These are phyloP conservation scores for Tridacna gigas DNA, from an alignment of 2,888 invertebrate species.

Conservation along the genomic window DNA sequence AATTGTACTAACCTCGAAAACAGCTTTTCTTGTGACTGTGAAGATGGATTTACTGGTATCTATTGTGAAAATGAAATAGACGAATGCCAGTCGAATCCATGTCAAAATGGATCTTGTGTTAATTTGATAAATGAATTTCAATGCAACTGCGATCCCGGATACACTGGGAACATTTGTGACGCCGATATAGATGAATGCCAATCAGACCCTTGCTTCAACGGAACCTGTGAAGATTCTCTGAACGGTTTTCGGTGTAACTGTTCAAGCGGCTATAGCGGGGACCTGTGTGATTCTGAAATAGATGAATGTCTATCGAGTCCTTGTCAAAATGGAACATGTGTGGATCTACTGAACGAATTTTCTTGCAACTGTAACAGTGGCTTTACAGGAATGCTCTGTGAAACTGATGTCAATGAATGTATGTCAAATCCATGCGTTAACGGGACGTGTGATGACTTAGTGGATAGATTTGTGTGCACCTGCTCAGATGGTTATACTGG, in stretches of 20 bases:
- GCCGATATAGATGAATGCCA: neutral
- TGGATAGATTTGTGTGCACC: neutral
- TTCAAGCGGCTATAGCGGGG: neutral
- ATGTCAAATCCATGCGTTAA: slow-evolving; percentile 3
- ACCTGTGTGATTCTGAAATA: neutral
- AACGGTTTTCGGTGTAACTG: neutral
- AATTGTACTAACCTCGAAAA: neutral
- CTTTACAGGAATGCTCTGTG: neutral
- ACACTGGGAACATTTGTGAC: neutral
- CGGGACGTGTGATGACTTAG: slow-evolving; percentile 46
- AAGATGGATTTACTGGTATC: slow-evolving; percentile 36
- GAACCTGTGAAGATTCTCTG: neutral
- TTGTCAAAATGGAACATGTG: neutral
- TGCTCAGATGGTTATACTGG: slow-evolving; percentile 11
- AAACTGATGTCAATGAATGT: slow-evolving; percentile 15
- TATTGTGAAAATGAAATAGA: slow-evolving; percentile 54
- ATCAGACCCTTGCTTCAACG: neutral
- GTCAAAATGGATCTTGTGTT: neutral
- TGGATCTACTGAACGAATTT: neutral
- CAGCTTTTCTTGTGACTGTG: neutral
- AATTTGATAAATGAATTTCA: neutral
- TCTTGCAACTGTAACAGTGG: neutral
- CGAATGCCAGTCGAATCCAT: slow-evolving; percentile 6
- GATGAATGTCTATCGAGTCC: slow-evolving; percentile 4
- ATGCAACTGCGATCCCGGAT: neutral